phyloP scores from a whole-genome alignment of 2,113 vertebrate genomes.

The Strigops habroptila region DNA sequence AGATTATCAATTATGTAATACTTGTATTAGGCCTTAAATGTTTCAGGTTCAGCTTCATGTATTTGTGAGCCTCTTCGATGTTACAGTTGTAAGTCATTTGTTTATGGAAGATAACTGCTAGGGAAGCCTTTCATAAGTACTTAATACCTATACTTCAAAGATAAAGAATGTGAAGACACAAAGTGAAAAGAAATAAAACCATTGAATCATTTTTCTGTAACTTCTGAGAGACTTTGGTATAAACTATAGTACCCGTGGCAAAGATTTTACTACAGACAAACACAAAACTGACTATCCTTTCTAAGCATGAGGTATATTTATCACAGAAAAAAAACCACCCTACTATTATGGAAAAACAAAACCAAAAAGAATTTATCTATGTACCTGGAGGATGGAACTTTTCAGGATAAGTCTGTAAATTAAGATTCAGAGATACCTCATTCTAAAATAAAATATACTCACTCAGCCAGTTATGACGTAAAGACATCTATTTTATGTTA shows the following conservation, averaged over 20 bases:
- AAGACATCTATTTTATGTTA: background rate
- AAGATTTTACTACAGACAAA: background rate
- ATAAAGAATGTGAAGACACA: background rate
- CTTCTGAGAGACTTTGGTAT: background rate
- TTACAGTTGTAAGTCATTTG: background rate
- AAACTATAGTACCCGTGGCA: background rate
- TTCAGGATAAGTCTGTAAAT: background rate
- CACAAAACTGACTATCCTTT: background rate
- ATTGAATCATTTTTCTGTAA: background rate
- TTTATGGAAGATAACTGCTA: background rate
- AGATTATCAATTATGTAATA: background rate
- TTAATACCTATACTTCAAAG: background rate
- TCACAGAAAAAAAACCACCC: background rate
- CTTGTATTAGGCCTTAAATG: background rate
- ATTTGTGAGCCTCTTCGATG: background rate
- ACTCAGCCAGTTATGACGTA: background rate
- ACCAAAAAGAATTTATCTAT: background rate
- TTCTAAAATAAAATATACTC: background rate
- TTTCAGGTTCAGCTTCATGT: background rate
- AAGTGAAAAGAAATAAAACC: background rate
- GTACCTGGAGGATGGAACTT: background rate
- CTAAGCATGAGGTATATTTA: background rate
- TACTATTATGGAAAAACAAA: background rate
- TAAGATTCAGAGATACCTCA: background rate
- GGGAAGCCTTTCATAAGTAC: background rate